Evolutionary conservation across 1,140 invertebrate genomes (phyloP).

Genomic region (Caerostris darwini): DNA sequence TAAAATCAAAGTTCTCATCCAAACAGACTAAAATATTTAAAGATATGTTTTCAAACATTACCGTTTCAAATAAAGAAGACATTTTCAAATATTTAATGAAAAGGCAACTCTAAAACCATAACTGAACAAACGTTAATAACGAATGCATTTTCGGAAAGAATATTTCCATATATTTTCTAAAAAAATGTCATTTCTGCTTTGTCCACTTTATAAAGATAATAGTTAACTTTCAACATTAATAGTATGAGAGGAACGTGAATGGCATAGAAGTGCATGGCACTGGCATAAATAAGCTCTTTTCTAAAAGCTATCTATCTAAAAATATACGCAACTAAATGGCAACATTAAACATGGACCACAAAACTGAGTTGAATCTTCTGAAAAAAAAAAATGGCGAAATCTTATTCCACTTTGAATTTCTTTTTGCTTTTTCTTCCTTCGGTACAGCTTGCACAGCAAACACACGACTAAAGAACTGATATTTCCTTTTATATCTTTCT

Average conservation of each 20-base stretch:
- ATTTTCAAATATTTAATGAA: not conserved
- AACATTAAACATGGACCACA: constrained; percentile 54
- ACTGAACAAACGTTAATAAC: not conserved
- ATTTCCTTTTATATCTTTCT: constrained; percentile 23
- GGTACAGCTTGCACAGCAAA: not conserved
- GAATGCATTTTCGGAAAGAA: not conserved
- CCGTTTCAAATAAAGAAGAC: not conserved
- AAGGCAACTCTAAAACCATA: not conserved
- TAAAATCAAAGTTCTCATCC: no score
- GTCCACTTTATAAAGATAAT: not conserved
- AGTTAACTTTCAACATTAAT: not conserved
- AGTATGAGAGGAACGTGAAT: not conserved
- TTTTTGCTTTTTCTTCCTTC: not conserved
- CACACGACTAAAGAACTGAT: not conserved
- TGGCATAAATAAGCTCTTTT: constrained; percentile 16
- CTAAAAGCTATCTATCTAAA: constrained; percentile 23
- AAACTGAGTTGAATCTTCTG: constrained; percentile 5
- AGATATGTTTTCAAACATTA: not conserved
- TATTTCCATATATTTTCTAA: not conserved
- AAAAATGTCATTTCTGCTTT: not conserved
- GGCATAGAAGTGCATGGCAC: not conserved
- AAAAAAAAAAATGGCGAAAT: not conserved
- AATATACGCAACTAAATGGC: constrained; percentile 48
- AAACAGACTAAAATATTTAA: not conserved
- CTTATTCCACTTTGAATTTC: constrained; percentile 19